Conservation (phyloP, 2,113 vertebrate genomes). For the Amblyopsis rosae region DNA sequence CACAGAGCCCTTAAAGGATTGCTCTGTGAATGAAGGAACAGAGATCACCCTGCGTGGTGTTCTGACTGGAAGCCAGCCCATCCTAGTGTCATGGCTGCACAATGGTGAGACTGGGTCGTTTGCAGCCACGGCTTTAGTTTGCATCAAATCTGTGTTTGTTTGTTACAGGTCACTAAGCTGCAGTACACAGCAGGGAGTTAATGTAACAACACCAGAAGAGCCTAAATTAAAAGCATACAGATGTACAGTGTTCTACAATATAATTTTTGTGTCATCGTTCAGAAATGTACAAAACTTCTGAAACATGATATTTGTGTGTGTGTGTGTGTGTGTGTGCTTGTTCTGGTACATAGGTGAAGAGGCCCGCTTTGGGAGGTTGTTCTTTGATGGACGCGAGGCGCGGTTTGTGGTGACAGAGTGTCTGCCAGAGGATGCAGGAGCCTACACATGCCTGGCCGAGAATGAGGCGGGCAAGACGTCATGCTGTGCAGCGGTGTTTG, state of each 20-base stretch:
- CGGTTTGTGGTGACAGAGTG: conserved; percentile 71
- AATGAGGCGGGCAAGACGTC: conserved; percentile 71
- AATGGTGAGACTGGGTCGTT: conserved; percentile 66
- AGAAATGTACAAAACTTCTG: not conserved
- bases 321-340: conserved; percentile 13
- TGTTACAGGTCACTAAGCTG: not conserved
- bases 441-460: conserved; percentile 75
- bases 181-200: no score
- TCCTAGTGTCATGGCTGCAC: conserved; percentile 71
- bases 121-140: not conserved
- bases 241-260: not conserved
- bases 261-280: not conserved
- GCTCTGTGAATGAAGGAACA: conserved; percentile 65
- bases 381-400: conserved; percentile 45
- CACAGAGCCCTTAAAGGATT: conserved; percentile 60
- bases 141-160: not conserved
- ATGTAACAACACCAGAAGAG: not conserved
- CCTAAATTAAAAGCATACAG: not conserved
- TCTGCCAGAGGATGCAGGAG: conserved; percentile 75
- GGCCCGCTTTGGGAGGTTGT: conserved; percentile 61
- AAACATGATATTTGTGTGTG: conserved; percentile 10
- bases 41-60: conserved; percentile 61
- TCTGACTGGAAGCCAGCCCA: conserved; percentile 63
- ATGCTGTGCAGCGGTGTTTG: conserved; percentile 70
- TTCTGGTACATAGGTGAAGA: conserved; percentile 57